Evolutionary conservation across 2,888 invertebrate genomes (phyloP), one percentile per base, ranked within the genome.

Genomic region (Drosophila ustulata): DNA sequence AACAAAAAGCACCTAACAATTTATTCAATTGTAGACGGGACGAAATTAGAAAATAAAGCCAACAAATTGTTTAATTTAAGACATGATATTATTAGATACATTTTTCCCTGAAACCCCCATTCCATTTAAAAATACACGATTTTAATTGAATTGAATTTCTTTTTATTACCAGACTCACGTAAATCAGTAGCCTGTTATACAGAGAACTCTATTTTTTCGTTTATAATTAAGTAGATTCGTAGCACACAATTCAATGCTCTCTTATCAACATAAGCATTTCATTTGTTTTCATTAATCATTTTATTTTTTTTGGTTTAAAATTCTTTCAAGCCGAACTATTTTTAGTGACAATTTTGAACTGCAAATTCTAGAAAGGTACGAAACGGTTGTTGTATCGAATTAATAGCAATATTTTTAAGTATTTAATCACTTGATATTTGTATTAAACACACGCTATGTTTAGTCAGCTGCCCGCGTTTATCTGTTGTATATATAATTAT

Each of bases 311-410:
- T 61, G 74, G 46, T 72, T 79, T 63, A 63, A 69, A 75, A 78
- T 71, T 71, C 49, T 71, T 80, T 65, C 56, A 80, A 82, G 80
- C 70, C 62, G 66, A 71, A 65, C 62, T 71, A 66, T 72, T 67
- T 86, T 80, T 74, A 75, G 63, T 59, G 80, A 75, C 70, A 92
- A 91, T 91, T 91, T 91, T 90, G 90, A 92, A 91, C 91, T 91
- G 91, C 91, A 88, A 90, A 89, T 91, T 90, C 89, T 87, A 81
- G 75, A 91, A 91, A 92, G 92, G 92, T 92, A 92, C 92, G 88
- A 86, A 82, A 77, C 64, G 37, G 56, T 71, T 64, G 64, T 78
- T 67, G 37, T 37, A 64, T 64, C 71, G 58, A 56, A 62, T 72
- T 64, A 57, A 52, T 67, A 68, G 71, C 46, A 58, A 69, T 66